Evolutionary conservation across 2,113 vertebrate species (phyloP).

Genomic region (Eira barbara): DNA sequence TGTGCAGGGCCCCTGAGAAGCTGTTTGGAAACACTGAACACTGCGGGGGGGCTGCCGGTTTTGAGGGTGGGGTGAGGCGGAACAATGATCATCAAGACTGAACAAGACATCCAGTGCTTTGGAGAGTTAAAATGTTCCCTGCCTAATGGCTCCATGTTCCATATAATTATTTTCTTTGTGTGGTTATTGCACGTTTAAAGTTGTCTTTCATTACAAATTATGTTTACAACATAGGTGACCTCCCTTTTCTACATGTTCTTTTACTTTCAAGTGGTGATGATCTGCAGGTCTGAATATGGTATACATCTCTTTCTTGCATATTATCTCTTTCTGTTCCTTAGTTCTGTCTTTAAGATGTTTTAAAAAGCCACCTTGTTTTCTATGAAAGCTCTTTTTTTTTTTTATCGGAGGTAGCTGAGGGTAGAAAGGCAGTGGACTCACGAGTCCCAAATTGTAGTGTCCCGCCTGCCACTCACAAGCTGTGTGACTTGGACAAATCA

Average conservation of each 20-base stretch:
- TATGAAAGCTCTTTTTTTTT: not conserved
- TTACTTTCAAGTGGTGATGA: not conserved
- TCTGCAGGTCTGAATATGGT: not conserved
- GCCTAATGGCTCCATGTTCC: constrained; percentile 2
- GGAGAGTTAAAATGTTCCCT: constrained; percentile 49
- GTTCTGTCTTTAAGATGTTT: not conserved
- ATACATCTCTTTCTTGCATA: not conserved
- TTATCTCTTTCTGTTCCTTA: not conserved
- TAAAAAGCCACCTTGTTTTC: not conserved
- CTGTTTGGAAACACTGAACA: constrained; percentile 58
- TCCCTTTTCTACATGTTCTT: not conserved
- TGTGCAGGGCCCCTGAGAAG: not conserved
- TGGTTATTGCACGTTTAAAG: constrained; percentile 52
- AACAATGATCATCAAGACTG: constrained; percentile 4
- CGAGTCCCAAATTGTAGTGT: not conserved
- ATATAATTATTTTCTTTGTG: constrained; percentile 62
- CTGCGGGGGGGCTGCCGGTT: constrained; percentile 18
- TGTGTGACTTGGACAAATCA: not conserved
- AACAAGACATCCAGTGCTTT: constrained; percentile 43
- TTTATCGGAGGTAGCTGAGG: not conserved
- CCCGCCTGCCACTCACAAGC: not conserved
- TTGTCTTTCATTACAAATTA: constrained; percentile 49
- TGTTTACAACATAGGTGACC: constrained; percentile 30
- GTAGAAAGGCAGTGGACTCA: not conserved
- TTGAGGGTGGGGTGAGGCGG: not conserved